Base-by-base conservation (phyloP, 1,140 invertebrate species). In the Atopsyche davidsoni region DNA sequence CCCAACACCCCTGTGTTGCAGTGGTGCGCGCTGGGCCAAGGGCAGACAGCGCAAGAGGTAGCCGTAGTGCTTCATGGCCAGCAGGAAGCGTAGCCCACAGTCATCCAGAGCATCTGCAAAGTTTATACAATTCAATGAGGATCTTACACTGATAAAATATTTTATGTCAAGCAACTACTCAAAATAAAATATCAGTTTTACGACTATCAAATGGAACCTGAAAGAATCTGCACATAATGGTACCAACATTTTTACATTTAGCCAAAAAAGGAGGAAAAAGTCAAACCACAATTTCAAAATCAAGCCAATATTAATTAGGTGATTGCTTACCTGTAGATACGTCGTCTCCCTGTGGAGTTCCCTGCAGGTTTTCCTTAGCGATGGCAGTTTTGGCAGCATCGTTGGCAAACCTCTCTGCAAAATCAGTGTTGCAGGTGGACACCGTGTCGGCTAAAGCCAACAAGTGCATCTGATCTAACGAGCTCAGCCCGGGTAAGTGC, bases 391-490 rank as follows among this genome's bases (percentile, higher is more conserved):
- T 89, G 17, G 78, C 83, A 24, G 86, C 79, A 58, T 87, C 87
- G 4, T 83, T 84, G 2, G 87, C 86, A 59, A 92, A 87, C 35
- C 86, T 73, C 62, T 92, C 89, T 0, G 87, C 84, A 59, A 91
- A 87, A 63, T 92, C 88, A 0, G 86, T 86, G 60, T 92, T 89
- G 60, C 87, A 91, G 0, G 90, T 93, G 0, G 94, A 93, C 0
- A 99, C 93, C 0, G 97, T 98, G 62, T 99, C 96, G 17, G 96
- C 96, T 16, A 99, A 67, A 3, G 96, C 96, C 6, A 99, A 69
- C 19, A 99, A 73, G 73, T 99, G 96, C 95, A 99, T 98, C 69
- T 99, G 97, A 72, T 99, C 97, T 17, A 99, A 78, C 63, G 92
- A 96, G 2, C 93, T 96, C 3, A 99, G 73, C 0, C 96, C 96